These are phyloP conservation scores for Amblyopsis hoosieri DNA, from an alignment of 2,797 vertebrate genomes.

Conservation along the genomic window DNA sequence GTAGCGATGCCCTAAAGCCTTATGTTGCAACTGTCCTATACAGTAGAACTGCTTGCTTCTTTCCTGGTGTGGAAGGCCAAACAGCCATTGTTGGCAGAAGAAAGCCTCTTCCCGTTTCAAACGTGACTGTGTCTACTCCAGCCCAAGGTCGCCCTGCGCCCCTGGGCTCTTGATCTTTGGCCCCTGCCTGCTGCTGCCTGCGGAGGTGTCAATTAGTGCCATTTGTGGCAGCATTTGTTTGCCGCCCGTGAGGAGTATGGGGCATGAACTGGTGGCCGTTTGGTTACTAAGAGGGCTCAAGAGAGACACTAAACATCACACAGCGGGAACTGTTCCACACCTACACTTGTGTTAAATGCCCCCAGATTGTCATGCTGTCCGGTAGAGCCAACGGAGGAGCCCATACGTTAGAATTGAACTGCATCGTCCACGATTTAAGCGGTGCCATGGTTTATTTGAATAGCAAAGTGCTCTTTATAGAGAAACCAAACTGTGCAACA, in stretches of 20 bases:
- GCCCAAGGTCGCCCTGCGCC: conserved; percentile 28
- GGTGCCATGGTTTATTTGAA: conserved; percentile 26
- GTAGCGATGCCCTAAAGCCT: too few species aligned
- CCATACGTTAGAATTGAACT: conserved; percentile 31
- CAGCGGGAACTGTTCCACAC: conserved; percentile 74
- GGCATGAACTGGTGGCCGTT: conserved; percentile 48
- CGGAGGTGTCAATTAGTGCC: conserved; percentile 86
- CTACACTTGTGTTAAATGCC: conserved; percentile 70
- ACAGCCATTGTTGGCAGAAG: not conserved
- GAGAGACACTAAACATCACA: conserved; percentile 63
- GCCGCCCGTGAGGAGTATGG: conserved; percentile 56
- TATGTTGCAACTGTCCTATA: too few species aligned
- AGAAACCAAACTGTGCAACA: conserved; percentile 28
- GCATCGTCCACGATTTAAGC: conserved; percentile 42
- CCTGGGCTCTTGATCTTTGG: conserved; percentile 75
- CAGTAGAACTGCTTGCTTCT: too few species aligned
- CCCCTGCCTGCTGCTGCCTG: conserved; percentile 75
- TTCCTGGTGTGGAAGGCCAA: too few species aligned
- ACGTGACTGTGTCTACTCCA: conserved; percentile 65
- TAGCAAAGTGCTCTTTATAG: conserved; percentile 36
- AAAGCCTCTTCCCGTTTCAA: conserved; percentile 46
- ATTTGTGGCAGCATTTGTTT: conserved; percentile 78
- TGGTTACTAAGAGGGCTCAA: conserved; percentile 46
- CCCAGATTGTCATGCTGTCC: conserved; percentile 60
- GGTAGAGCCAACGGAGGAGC: conserved; percentile 36